Conservation (phyloP, 1,140 invertebrate species). For the Penaeus vannamei region DNA sequence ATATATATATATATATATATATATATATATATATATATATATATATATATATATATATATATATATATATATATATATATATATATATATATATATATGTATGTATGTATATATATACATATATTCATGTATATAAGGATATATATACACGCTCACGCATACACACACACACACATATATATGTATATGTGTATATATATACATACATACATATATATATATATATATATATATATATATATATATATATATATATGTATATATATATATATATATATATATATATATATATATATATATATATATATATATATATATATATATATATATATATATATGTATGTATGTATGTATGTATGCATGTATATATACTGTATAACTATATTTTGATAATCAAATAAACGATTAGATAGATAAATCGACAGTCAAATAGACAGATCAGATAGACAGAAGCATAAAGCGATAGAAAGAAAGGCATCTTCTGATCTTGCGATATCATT, state of each 20-base stretch:
- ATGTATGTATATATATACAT: not conserved
- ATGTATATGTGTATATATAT: not conserved
- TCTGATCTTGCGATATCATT: no score
- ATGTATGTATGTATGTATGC: not conserved
- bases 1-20: conserved; percentile 16
- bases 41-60: conserved; percentile 16
- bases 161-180: not conserved
- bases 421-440: no score
- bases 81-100: not conserved
- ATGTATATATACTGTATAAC: not conserved
- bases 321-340: not conserved
- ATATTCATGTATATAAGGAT: not conserved
- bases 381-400: not conserved
- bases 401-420: no score
- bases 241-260: not conserved
- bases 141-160: not conserved
- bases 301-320: conserved; percentile 16
- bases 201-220: not conserved
- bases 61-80: conserved; percentile 16
- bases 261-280: conserved; percentile 11
- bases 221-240: not conserved
- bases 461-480: no score
- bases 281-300: conserved; percentile 6
- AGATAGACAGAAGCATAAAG: no score
- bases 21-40: conserved; percentile 16